A percentile compares a stretch with the other conserved stretches of the same genome.
These are phyloP conservation scores for Salvelinus alpinus DNA, from an alignment of 2,113 vertebrate species.

Conservation along the genomic window DNA sequence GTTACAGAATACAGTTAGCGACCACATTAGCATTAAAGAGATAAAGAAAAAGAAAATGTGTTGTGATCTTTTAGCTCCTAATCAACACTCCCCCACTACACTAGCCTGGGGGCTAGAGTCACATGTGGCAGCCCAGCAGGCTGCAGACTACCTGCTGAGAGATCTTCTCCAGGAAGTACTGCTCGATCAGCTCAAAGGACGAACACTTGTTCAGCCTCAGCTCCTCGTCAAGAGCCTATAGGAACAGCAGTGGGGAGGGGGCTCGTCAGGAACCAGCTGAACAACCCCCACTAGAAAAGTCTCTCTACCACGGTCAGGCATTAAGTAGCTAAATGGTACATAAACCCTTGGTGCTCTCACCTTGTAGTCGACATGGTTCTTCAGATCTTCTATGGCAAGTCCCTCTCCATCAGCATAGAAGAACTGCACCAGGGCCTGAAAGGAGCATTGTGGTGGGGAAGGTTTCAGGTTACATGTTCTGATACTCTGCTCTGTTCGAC, in stretches of 20 bases:
- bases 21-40: conserved; percentile 7
- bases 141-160: conserved; percentile 79
- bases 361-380: conserved; percentile 81
- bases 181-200: conserved; percentile 86
- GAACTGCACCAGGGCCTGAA: conserved; percentile 80
- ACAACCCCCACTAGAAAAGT: not conserved
- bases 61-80: conserved; percentile 24
- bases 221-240: conserved; percentile 83
- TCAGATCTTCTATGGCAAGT: conserved; percentile 79
- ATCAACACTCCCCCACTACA: conserved; percentile 52
- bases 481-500: not conserved
- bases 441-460: not conserved
- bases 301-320: not conserved
- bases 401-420: conserved; percentile 83
- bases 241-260: conserved; percentile 7
- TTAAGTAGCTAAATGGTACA: not conserved
- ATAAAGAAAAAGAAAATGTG: conserved; percentile 11
- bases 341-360: conserved; percentile 46
- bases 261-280: not conserved
- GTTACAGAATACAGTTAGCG: not conserved
- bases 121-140: conserved; percentile 40
- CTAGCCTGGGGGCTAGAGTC: conserved; percentile 21
- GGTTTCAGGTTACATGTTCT: not conserved
- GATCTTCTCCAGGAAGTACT: conserved; percentile 89
- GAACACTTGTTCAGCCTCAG: conserved; percentile 84